These are phyloP conservation scores for Camptogramma bilineatum DNA, from an alignment of 2,888 invertebrate species.

Conservation along the genomic window DNA sequence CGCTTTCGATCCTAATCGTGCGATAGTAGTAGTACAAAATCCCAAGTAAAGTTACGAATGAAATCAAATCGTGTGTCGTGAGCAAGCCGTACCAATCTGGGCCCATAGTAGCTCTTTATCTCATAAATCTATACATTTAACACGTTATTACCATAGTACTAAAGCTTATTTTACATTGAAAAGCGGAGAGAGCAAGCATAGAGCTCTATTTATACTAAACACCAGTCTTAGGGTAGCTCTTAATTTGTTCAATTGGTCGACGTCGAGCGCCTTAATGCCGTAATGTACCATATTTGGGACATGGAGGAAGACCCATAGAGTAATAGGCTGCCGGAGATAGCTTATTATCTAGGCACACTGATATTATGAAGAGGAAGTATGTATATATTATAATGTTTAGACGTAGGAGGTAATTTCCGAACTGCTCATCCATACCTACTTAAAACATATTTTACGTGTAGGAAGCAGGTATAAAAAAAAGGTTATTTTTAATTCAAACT, in stretches of 20 bases:
- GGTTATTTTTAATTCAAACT: no score
- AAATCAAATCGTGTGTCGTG: no score
- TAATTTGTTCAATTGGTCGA: conserved; percentile 80
- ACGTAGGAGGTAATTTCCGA: no score
- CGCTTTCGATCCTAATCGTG: no score
- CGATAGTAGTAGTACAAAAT: no score
- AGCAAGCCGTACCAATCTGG: no score
- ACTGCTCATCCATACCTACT: no score
- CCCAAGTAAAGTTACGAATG: no score
- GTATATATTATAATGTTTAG: no score
- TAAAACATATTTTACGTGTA: no score
- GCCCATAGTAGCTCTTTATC: neutral
- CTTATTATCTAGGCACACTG: neutral
- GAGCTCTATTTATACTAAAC: conserved; percentile 42
- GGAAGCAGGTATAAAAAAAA: no score
- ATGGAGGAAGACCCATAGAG: conserved; percentile 47
- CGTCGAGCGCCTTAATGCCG: conserved; percentile 69
- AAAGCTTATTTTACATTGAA: conserved; percentile 19
- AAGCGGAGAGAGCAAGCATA: conserved; percentile 41
- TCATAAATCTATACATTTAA: neutral
- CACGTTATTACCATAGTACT: neutral
- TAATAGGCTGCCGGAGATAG: neutral
- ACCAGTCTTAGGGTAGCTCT: conserved; percentile 55
- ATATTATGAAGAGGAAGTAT: no score
- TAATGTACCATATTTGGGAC: conserved; percentile 73